Evolutionary conservation across 2,797 vertebrate genomes (phyloP), one percentile per base, ranked within the genome.

Genomic region (Uromys caudimaculatus): DNA sequence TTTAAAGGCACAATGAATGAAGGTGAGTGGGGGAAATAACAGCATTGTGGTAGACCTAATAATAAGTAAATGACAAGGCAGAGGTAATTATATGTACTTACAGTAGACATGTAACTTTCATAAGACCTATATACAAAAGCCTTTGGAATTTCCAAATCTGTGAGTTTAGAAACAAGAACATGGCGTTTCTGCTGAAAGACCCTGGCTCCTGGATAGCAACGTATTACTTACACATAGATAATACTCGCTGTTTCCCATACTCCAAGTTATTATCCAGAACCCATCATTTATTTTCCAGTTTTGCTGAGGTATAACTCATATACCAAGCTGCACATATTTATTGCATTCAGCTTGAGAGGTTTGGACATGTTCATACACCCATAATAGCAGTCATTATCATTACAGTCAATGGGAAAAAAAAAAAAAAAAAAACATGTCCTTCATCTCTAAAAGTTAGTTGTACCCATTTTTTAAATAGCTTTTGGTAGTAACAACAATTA

Each of bases 1-100:
- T 92, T 95, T 94, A 93, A 97, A 97, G 87, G n/a, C 75, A 95
- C 56, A 6, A 27, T 82, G 64, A 96, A 94, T 91, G 95, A 96
- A 94, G 56, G 71, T 82, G 76, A 87, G 52, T 64, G n/a, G 41
- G 54, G 58, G 6, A 92, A 92, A 81, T 76, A 95, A 88, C 6
- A 97, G n/a, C 44, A 95, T 54, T 62, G 69, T 60, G 60, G 52
- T 23, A 87, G 41, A 77, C 11, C 58, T 92, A 93, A 73, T 78
- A 94, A 93, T 81, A 96, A 94, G 86, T 58, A 84, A 95, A 94
- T 56, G 52, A 84, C 89, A 95, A 78, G 52, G 44, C 13, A 82
- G 41, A 84, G 64, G 60, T 93, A 91, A 96, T 93, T 95, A 83
- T 24, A 76, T 90, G n/a, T 84, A 81, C 89, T 89, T 84, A 91